Percentiles rank a stretch among this genome's conserved stretches.
Evolutionary conservation across 2,113 vertebrate species (phyloP).

Genomic region (Lonchura striata): DNA sequence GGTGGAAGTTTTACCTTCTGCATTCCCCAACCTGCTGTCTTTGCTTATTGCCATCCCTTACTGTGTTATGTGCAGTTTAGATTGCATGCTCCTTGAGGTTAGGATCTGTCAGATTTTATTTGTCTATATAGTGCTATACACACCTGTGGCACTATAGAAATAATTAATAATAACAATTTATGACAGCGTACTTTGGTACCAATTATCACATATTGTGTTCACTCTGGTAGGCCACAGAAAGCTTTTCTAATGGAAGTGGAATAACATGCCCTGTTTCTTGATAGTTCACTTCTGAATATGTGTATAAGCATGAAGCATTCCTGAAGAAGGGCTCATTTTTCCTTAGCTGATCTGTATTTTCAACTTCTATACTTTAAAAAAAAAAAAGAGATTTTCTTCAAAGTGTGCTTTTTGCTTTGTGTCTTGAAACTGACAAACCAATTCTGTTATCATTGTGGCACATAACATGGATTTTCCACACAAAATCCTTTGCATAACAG

Average conservation of each 20-base stretch:
- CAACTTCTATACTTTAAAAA: not conserved
- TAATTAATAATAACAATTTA: conserved; percentile 39
- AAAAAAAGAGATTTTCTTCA: not conserved
- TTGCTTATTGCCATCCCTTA: conserved; percentile 1
- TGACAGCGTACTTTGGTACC: not conserved
- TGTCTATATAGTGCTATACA: not conserved
- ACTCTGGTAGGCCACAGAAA: not conserved
- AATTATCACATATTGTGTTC: not conserved
- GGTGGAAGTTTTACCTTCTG: not conserved
- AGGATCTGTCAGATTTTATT: conserved; percentile 13
- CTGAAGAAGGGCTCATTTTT: not conserved
- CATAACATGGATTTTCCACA: not conserved
- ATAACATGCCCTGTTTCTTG: not conserved
- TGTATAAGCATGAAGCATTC: not conserved
- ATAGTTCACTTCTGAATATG: not conserved
- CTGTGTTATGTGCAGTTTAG: conserved; percentile 18
- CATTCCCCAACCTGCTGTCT: not conserved
- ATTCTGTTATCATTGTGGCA: not conserved
- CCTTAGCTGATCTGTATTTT: not conserved
- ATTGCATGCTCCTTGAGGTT: not conserved
- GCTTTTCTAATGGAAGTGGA: not conserved
- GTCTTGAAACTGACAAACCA: not conserved
- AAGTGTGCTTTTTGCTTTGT: not conserved
- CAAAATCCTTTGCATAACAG: not conserved
- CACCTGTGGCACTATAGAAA: not conserved